phyloP scores from a whole-genome alignment of 2,888 invertebrate species.

The Drosophila suboccidentalis region DNA sequence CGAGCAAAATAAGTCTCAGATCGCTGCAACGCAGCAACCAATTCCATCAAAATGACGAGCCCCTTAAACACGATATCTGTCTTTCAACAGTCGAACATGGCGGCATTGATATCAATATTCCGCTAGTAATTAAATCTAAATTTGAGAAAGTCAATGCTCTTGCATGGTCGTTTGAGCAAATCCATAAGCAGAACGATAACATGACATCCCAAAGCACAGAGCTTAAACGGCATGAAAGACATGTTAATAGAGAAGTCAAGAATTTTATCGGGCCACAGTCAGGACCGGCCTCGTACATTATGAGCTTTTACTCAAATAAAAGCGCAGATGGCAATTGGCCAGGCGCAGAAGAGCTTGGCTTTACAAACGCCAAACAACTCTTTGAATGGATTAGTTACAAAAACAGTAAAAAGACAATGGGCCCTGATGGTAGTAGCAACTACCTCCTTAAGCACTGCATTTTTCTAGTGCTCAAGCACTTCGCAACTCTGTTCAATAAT shows the following conservation, averaged over 20 bases:
- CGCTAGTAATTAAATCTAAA: not conserved
- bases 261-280: not conserved
- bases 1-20: no score
- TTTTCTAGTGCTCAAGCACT: no score
- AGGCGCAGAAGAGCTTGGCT: not conserved
- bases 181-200: constrained; percentile 9
- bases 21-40: no score
- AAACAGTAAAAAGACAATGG: no score
- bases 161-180: constrained; percentile 18
- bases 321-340: constrained; percentile 15
- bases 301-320: not conserved
- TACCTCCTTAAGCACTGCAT: no score
- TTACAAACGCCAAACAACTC: not conserved
- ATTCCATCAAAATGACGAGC: no score
- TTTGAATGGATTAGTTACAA: no score
- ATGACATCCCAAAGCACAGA: not conserved
- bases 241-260: not conserved
- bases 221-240: not conserved
- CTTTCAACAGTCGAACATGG: not conserved
- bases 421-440: no score
- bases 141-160: constrained; percentile 20
- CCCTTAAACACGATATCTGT: constrained; percentile 2
- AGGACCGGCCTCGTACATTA: not conserved
- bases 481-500: no score
- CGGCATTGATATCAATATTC: not conserved